Evolutionary conservation across 2,888 invertebrate species (phyloP), one percentile per base, ranked within the genome.

Genomic region (Amiota minor): DNA sequence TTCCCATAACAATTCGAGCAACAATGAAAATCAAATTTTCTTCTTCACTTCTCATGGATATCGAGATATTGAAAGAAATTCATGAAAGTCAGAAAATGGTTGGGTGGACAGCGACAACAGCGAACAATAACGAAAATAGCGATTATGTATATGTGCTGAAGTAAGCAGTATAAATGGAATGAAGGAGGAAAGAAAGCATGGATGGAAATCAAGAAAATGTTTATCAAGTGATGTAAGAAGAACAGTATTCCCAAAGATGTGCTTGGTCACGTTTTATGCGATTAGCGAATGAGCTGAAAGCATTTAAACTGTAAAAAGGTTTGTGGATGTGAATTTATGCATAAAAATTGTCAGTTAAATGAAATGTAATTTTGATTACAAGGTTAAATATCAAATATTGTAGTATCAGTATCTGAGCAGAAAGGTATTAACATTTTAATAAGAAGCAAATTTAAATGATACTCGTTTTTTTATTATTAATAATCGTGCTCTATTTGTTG

Each of bases 1-100:
- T n/a, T 14, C 20, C 61, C 47, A 70, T 59, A 59, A 61, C 71
- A 71, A 71, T 71, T 53, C 74, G 73, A 76, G 72, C 74, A 77
- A 77, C 76, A 79, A 80, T 77, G 76, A 79, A 80, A 80, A 80
- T 78, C 78, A 78, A 77, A 80, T 79, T 80, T 78, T 79, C 80
- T 78, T 76, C 77, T 74, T 76, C 77, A 78, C 49, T 77, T 74
- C 35, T 2, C 35, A 35, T 35, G 2, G 35, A 35, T 35, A 3
- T 35, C 35, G 4, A 35, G 35, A 35, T 35, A 35, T 35, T 35
- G 35, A 35, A 35, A 35, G 35, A 35, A 35, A 35, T 35, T 35
- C 0, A 0, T 1, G 6, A 35, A 35, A 35, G 35, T 35, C 2
- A 35, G 35, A 35, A 35, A 35, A 35, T 35, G 35, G 6, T 35